A percentile compares a stretch with the other conserved stretches of the same genome.
Evolutionary conservation across 2,888 invertebrate genomes (phyloP).

Genomic region (Gymnocheta viridis): DNA sequence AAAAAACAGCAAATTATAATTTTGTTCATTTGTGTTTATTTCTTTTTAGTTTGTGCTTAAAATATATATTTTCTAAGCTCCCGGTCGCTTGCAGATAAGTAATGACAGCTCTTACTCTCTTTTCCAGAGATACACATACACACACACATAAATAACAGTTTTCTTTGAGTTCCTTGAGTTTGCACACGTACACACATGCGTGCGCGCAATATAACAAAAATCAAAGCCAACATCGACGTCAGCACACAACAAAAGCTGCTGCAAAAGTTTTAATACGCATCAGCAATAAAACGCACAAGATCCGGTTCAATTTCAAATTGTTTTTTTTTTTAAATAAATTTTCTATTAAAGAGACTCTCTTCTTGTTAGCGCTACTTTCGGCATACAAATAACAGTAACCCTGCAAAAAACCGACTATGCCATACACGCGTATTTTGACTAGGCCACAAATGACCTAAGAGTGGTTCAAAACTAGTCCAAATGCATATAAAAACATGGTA

Average conservation of each 20-base stretch:
- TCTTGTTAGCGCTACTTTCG: neutral
- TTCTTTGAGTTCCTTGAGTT: slow-evolving; percentile 33
- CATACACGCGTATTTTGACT: no score
- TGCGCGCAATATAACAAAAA: neutral
- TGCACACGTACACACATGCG: neutral
- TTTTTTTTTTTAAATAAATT: neutral
- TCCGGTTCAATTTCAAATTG: slow-evolving; percentile 54
- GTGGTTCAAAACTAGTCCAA: no score
- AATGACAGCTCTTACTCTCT: slow-evolving; percentile 9
- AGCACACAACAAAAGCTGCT: slow-evolving; percentile 18
- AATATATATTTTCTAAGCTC: neutral
- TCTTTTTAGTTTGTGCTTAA: neutral
- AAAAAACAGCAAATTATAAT: neutral
- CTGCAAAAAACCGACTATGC: no score
- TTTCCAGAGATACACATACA: slow-evolving; percentile 3
- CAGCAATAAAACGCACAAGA: slow-evolving; percentile 45
- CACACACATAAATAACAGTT: slow-evolving; percentile 37
- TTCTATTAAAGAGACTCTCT: slow-evolving; percentile 9
- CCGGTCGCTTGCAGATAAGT: slow-evolving; percentile 5
- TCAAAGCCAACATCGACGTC: neutral
- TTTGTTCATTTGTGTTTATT: neutral
- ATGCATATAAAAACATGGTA: no score
- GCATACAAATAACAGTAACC: neutral
- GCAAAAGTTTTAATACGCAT: slow-evolving; percentile 12
- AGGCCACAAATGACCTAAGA: no score